phyloP scores from a whole-genome alignment of 2,888 invertebrate species.

The Patella caerulea region DNA sequence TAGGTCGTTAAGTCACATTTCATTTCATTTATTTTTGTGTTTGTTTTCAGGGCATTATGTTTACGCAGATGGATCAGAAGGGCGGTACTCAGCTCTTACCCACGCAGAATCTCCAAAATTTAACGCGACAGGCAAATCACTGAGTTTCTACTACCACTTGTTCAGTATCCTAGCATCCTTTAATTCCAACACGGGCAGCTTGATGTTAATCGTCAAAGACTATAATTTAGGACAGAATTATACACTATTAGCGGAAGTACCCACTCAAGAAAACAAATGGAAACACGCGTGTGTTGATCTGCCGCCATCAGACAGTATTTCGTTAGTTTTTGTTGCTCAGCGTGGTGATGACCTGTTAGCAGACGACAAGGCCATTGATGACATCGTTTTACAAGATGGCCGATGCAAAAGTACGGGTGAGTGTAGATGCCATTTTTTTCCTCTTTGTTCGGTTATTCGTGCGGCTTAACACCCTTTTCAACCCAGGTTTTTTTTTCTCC shows the following conservation, averaged over 20 bases:
- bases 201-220: constrained; percentile 33
- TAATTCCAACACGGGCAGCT: constrained; percentile 30
- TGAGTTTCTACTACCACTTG: constrained; percentile 56
- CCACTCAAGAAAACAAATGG: constrained; percentile 47
- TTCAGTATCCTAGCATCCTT: constrained; percentile 25
- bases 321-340: constrained; percentile 45
- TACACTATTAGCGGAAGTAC: constrained; percentile 31
- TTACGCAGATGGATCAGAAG: constrained; percentile 51
- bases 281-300: constrained; percentile 43
- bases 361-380: constrained; percentile 57
- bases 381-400: constrained; percentile 39
- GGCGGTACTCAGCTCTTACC: constrained; percentile 41
- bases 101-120: constrained; percentile 45
- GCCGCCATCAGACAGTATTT: constrained; percentile 37
- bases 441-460: too few relatives aligned
- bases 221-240: constrained; percentile 9
- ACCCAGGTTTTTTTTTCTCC: too few relatives aligned
- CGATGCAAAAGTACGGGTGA: constrained; percentile 36
- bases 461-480: too few relatives aligned
- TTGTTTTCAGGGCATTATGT: constrained; percentile 51
- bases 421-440: constrained; percentile 17
- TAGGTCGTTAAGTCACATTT: too few relatives aligned
- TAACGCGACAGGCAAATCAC: constrained; percentile 35
- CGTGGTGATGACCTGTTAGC: constrained; percentile 37
- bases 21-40: background rate